Percentiles rank a stretch among this genome's conserved stretches.
phyloP scores from a whole-genome alignment of 2,113 vertebrate species.

The Mus musculus region GRCm39 chr11:116230501-116231000 shows the following conservation, averaged over 20 bases:
- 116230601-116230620: background rate
- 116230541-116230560: background rate
- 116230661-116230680: background rate
- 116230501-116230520: background rate
- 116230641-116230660: background rate
- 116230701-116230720: background rate
- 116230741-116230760: background rate
- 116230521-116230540: background rate
- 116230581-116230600: background rate
- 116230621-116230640: background rate
- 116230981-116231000: background rate
- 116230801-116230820: background rate
- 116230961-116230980: background rate
- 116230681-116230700: background rate
- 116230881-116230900: background rate
- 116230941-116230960: accelerated
- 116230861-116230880: background rate
- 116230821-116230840: background rate
- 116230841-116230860: background rate
- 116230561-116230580: background rate
- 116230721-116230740: background rate
- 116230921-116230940: background rate
- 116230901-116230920: background rate
- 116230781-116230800: background rate
- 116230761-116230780: too few relatives aligned